A percentile compares a stretch with the other conserved stretches of the same genome.
Evolutionary conservation across 2,888 invertebrate species (phyloP).

Genomic region (Nasonia oneida): DNA sequence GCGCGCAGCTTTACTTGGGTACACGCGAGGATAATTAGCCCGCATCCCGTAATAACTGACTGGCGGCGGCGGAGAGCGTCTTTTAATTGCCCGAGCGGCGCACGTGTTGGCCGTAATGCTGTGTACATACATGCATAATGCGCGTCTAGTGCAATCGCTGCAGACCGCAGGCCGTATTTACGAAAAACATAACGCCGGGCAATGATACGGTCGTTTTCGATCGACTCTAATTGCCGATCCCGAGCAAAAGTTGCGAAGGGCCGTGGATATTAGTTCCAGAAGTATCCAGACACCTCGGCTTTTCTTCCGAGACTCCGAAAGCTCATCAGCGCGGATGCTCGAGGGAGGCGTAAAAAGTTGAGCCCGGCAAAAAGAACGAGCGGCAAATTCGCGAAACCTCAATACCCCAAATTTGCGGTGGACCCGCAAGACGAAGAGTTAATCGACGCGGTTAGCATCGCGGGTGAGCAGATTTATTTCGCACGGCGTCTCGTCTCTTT

Average conservation of each 20-base stretch:
- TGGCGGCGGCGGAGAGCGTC: constrained; percentile 32
- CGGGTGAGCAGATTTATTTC: neutral
- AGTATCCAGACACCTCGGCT: constrained; percentile 8
- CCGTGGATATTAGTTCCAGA: neutral
- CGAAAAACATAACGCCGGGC: constrained; percentile 17
- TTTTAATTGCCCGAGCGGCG: constrained; percentile 56
- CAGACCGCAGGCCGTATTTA: constrained; percentile 39
- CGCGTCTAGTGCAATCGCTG: neutral
- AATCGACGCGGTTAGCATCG: neutral
- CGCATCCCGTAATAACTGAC: constrained; percentile 49
- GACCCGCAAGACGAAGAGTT: neutral
- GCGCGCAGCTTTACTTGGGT: constrained; percentile 38
- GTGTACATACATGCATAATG: neutral
- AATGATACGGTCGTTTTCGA: constrained; percentile 36
- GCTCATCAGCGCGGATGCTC: constrained; percentile 47
- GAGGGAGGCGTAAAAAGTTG: constrained; percentile 38
- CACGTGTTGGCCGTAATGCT: neutral
- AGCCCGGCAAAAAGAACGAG: neutral
- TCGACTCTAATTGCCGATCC: constrained; percentile 33
- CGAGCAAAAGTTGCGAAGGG: too few species aligned
- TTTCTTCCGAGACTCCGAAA: constrained; percentile 36
- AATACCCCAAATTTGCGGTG: constrained; percentile 31
- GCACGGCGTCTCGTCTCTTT: neutral
- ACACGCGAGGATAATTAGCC: constrained; percentile 57
- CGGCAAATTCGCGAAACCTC: constrained; percentile 26